phyloP scores from a whole-genome alignment of 2,113 vertebrate genomes.

The Cryptotis parvus region DNA sequence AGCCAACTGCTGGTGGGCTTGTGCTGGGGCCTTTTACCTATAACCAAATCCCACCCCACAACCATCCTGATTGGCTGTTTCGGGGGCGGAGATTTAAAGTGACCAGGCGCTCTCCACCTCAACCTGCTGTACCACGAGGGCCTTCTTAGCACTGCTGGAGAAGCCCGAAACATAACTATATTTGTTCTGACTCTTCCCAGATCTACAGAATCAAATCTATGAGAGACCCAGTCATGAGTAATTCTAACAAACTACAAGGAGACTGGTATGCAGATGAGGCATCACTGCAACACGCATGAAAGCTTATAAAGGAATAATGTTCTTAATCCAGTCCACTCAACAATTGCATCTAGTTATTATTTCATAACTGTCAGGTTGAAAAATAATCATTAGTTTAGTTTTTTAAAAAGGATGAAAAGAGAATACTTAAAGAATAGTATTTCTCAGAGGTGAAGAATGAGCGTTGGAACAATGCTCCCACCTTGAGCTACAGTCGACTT shows the following conservation, averaged over 20 bases:
- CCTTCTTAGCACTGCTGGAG: too few relatives aligned
- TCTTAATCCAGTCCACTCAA: neutral
- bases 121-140: too few relatives aligned
- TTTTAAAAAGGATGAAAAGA: neutral
- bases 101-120: too few relatives aligned
- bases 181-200: neutral
- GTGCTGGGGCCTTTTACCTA: too few relatives aligned
- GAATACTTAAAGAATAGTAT: neutral
- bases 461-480: too few relatives aligned
- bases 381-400: conserved; percentile 8
- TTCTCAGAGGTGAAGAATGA: neutral
- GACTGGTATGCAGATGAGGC: neutral
- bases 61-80: too few relatives aligned
- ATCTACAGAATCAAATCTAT: neutral
- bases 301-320: neutral
- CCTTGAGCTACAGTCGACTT: too few relatives aligned
- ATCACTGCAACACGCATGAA: neutral
- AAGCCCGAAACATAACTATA: too few relatives aligned
- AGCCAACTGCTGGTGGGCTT: too few relatives aligned
- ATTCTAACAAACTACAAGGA: neutral
- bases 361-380: neutral
- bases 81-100: too few relatives aligned
- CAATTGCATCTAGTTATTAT: neutral
- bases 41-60: too few relatives aligned
- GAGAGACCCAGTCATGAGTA: neutral